Base-by-base conservation (phyloP, 2,888 invertebrate genomes). In the Taphrorychus bicolor region DNA sequence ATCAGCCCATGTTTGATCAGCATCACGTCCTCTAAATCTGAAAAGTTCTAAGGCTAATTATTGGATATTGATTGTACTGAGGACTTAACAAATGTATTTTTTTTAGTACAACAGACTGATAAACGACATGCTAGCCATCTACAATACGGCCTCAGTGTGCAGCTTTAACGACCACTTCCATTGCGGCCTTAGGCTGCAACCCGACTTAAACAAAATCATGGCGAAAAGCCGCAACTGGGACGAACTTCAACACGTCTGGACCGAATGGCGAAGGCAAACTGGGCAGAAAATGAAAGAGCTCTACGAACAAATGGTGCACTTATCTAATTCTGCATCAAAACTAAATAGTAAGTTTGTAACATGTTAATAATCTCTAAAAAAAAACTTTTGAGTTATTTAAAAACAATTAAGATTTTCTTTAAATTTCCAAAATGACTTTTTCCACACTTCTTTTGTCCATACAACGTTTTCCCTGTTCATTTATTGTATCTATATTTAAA, bases 61-160 rank as follows among this genome's bases (percentile, higher is more conserved):
- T n/a, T n/a, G n/a, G n/a, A n/a, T n/a, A n/a, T n/a, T n/a, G n/a
- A n/a, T n/a, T n/a, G n/a, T n/a, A n/a, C n/a, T n/a, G 32, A 7
- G 5, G 32, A 11, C 22, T 54, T n/a, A n/a, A n/a, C n/a, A n/a
- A n/a, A n/a, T n/a, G n/a, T n/a, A n/a, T 56, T 49, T 14, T 61
- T 52, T 45, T 2, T 85, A 94, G 94, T 94, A 94, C 81, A 94
- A 94, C 82, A 88, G 93, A 52, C 83, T 94, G 41, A 91, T 94
- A 73, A 94, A 94, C 77, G 93, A 94, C 78, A 94, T 95, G 94
- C 84, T 94, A 14, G 90, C 92, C 0, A 90, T 94, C 0, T 95
- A 94, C 83, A 94, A 94, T 78, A 89, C 88, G 0, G 94, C 94
- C 0, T 90, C 92, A 60, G 89, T 94, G 68, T 95, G 95, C 78